A percentile compares a stretch with the other conserved stretches of the same genome.
phyloP scores from a whole-genome alignment of 2,888 invertebrate genomes.

The Coecobrya sp. region DNA sequence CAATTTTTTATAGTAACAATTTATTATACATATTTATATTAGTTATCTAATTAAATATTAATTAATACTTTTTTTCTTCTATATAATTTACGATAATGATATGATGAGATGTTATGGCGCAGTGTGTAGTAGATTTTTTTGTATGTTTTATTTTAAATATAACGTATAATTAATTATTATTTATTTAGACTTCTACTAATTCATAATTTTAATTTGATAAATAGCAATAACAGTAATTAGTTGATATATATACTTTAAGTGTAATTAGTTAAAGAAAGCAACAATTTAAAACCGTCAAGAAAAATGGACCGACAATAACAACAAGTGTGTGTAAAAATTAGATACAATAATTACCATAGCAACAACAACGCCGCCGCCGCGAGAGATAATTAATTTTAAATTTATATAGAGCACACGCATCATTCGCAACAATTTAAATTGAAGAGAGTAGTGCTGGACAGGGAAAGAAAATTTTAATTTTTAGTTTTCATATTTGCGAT shows the following conservation, averaged over 20 bases:
- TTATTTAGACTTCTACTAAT: too few relatives aligned
- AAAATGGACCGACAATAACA: conserved; percentile 13
- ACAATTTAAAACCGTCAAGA: not conserved
- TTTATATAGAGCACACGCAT: too few relatives aligned
- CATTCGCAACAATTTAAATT: not conserved
- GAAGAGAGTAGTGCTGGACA: too few relatives aligned
- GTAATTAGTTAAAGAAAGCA: not conserved
- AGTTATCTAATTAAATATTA: too few relatives aligned
- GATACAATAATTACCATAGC: not conserved
- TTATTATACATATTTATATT: too few relatives aligned
- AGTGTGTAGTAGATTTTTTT: not conserved
- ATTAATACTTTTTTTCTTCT: not conserved
- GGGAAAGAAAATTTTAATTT: not conserved
- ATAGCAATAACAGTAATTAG: too few relatives aligned
- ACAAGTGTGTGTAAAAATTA: not conserved
- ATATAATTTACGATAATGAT: conserved; percentile 31
- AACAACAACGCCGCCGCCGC: not conserved
- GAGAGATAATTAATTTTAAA: not conserved
- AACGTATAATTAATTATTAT: too few relatives aligned
- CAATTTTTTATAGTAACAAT: too few relatives aligned
- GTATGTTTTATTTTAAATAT: not conserved
- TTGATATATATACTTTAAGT: too few relatives aligned
- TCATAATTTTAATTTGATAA: too few relatives aligned
- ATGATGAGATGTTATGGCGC: conserved; percentile 53
- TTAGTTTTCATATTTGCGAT: not conserved